Conservation (phyloP, 1,140 invertebrate species). For the Calliphora vicina region DNA sequence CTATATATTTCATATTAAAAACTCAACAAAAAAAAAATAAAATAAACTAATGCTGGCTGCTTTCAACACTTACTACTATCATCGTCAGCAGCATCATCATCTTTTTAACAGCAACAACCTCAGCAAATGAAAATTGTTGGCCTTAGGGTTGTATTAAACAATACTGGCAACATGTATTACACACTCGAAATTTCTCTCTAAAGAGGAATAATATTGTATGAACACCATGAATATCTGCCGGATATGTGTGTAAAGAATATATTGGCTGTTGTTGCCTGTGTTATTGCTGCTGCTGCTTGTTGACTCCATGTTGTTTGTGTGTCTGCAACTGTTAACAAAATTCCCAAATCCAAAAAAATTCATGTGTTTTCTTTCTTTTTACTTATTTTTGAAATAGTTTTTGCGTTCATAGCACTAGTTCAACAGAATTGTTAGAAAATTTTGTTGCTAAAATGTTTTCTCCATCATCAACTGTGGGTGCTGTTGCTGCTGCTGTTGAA, state of each 20-base stretch:
- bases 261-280: too few relatives aligned
- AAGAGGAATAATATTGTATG: not conserved
- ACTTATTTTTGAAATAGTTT: not conserved
- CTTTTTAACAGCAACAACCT: not conserved
- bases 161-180: not conserved
- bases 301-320: not conserved
- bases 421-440: slow-evolving; percentile 16
- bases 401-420: slow-evolving; percentile 3
- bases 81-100: slow-evolving; percentile 3
- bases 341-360: not conserved
- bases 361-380: not conserved
- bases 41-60: not conserved
- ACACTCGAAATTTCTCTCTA: not conserved
- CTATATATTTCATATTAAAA: slow-evolving; percentile 17
- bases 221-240: not conserved
- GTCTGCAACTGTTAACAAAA: slow-evolving; percentile 18
- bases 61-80: slow-evolving; percentile 10
- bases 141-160: slow-evolving; percentile 25
- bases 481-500: not conserved
- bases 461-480: slow-evolving; percentile 27
- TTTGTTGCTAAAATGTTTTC: not conserved
- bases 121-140: not conserved
- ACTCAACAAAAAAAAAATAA: not conserved
- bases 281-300: too few relatives aligned
- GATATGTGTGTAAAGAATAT: slow-evolving; percentile 7